Percentiles rank a stretch among this genome's conserved stretches.
phyloP scores from a whole-genome alignment of 2,888 invertebrate species.

The Tridacna gigas region DNA sequence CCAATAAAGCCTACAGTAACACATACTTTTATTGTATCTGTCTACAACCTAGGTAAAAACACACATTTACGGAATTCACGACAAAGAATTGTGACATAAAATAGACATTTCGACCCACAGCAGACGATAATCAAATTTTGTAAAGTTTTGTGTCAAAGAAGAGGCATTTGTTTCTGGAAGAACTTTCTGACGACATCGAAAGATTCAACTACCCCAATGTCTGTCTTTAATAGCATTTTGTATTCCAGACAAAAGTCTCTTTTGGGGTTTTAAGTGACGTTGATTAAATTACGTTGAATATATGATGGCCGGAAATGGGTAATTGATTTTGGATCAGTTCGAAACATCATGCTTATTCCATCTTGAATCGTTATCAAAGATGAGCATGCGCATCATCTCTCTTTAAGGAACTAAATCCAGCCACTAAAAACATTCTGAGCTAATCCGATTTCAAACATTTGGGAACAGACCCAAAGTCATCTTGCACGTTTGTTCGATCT shows the following conservation, averaged over 20 bases:
- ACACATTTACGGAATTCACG: too few species aligned
- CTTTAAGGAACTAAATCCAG: too few species aligned
- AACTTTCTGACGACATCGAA: not conserved
- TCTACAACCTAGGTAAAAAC: too few species aligned
- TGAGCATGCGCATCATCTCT: not conserved
- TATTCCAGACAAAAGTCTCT: conserved; percentile 17
- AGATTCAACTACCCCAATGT: not conserved
- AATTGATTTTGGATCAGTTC: conserved; percentile 13
- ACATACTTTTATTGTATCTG: too few species aligned
- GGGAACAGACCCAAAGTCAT: too few species aligned
- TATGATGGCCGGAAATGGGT: conserved; percentile 22
- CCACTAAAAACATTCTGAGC: too few species aligned
- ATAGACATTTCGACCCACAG: too few species aligned
- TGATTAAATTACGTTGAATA: conserved; percentile 26
- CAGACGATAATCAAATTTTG: not conserved
- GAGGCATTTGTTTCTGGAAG: not conserved
- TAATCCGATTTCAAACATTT: too few species aligned
- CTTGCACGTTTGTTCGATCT: too few species aligned
- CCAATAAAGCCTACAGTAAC: too few species aligned
- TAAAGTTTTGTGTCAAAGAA: conserved; percentile 4
- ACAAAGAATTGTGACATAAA: too few species aligned
- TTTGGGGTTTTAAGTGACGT: conserved; percentile 15
- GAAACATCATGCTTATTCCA: not conserved
- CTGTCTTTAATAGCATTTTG: conserved; percentile 5
- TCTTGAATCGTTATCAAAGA: not conserved